Evolutionary conservation across 1,140 invertebrate species (phyloP), one percentile per base, ranked within the genome.

Genomic region (Drosophila lacertosa): DNA sequence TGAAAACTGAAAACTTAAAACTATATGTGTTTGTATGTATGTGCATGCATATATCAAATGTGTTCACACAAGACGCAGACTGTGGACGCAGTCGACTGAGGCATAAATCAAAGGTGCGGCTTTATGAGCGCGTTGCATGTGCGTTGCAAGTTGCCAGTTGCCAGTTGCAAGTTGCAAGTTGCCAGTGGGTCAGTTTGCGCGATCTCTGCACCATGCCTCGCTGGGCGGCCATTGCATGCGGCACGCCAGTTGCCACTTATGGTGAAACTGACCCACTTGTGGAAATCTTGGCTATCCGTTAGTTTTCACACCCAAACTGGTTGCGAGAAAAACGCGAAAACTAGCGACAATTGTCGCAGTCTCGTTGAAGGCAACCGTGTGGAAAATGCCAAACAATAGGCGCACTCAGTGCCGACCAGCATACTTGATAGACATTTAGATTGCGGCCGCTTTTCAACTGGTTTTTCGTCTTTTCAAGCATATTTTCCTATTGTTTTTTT

Each of bases 261-360:
- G 29, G 33, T 33, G 2, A 9, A 32, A 35, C 51, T 84, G 80
- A 84, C 80, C 80, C 80, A 84, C 80, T 84, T 86, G 75, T 62
- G 26, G 29, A 55, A 54, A 58, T 79, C 77, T 75, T 53, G 55
- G 32, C 45, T 18, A 40, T 55, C 80, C 80, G 80, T 84, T 84
- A 84, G 55, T 74, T 86, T 86, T 84, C 77, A 80, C 81, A 86
- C 73, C 66, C 45, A 76, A 86, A 83, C 81, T 86, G 80, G 81
- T 86, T 86, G 35, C 6, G 15, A 39, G 24, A 15, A 44, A 18
- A 33, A 63, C 54, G 80, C 71, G 69, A 79, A 83, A 84, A 58
- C 59, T 33, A 80, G 76, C 81, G 76, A 83, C 76, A 80, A 83
- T 86, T 83, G 76, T 59, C 58, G 58, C 39, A n/a, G n/a, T n/a